phyloP scores from a whole-genome alignment of 2,113 vertebrate species.

The Erpornis zantholeuca region DNA sequence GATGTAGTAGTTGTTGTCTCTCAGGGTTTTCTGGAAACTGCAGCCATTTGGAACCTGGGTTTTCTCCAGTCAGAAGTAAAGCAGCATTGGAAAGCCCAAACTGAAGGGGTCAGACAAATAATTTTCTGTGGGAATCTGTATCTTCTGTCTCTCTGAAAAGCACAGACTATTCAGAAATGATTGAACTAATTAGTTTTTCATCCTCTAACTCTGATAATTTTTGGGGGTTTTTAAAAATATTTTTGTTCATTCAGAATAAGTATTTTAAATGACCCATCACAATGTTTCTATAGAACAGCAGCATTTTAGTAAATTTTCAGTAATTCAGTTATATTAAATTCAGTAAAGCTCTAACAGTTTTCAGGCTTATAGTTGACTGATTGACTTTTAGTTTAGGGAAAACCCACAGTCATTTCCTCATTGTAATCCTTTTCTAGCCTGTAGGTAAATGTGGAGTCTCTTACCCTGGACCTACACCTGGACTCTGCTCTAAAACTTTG shows the following conservation, averaged over 20 bases:
- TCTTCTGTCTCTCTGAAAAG: background rate
- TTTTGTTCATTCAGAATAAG: background rate
- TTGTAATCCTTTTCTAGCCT: background rate
- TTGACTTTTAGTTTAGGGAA: background rate
- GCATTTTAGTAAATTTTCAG: background rate
- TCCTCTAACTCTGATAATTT: background rate
- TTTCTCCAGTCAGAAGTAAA: background rate
- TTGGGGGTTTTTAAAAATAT: accelerated
- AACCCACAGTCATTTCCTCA: background rate
- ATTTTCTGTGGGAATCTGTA: background rate
- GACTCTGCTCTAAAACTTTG: background rate
- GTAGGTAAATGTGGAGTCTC: background rate
- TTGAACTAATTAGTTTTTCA: background rate
- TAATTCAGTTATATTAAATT: background rate
- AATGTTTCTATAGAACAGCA: background rate
- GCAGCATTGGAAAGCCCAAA: background rate
- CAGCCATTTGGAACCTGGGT: background rate
- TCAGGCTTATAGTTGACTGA: background rate
- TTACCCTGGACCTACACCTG: background rate
- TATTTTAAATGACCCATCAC: background rate
- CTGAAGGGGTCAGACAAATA: background rate
- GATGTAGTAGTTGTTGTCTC: background rate
- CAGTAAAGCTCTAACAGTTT: background rate
- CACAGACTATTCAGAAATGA: background rate
- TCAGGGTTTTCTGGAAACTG: background rate